Base-by-base conservation (phyloP, 2,888 invertebrate species). In the Hyalella azteca region DNA sequence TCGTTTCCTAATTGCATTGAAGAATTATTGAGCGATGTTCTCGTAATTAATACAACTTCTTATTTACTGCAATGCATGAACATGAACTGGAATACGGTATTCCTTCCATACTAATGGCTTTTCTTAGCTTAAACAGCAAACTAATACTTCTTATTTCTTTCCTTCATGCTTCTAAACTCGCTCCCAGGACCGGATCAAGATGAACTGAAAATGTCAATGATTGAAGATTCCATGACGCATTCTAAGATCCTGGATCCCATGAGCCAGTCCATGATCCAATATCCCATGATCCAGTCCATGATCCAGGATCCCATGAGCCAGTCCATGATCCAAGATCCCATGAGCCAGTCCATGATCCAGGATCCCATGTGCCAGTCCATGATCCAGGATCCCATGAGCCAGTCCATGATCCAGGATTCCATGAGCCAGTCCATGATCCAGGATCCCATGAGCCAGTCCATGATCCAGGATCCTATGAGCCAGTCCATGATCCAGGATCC, bases 281-380 rank as follows among this genome's bases (percentile, higher is more conserved):
- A 59, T 26, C 41, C 26, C 22, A 29, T 41, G 40, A 75, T n/a
- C n/a, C n/a, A 41, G 22, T 41, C 75, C 40, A 41, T 66, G 66
- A 36, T 41, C 4, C 75, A 75, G 75, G 45, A 75, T 45, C 39
- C 66, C 13, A 66, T 66, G 66, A 66, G 36, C 4, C 22, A 66
- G 19, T 66, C 66, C 36, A 22, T 66, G 13, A 36, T 66, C 36
- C 66, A 66, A 66, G 50, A 77, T 50, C 54, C 54, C 29, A 77
- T 77, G 49, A 26, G n/a, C 22, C 39, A 39, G 29, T 54, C 77
- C n/a, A 54, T 77, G 50, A 50, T 39, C 7, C 49, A 40, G 19
- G 50, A 49, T 50, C 77, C 54, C 29, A 77, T 49, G 50, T 36
- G 50, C 11, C 50, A 77, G 29, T 77, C 39, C 13, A 22, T 45